A percentile compares a stretch with the other conserved stretches of the same genome.
These are phyloP conservation scores for Stratiomys singularior DNA, from an alignment of 2,888 invertebrate genomes.

Conservation along the genomic window DNA sequence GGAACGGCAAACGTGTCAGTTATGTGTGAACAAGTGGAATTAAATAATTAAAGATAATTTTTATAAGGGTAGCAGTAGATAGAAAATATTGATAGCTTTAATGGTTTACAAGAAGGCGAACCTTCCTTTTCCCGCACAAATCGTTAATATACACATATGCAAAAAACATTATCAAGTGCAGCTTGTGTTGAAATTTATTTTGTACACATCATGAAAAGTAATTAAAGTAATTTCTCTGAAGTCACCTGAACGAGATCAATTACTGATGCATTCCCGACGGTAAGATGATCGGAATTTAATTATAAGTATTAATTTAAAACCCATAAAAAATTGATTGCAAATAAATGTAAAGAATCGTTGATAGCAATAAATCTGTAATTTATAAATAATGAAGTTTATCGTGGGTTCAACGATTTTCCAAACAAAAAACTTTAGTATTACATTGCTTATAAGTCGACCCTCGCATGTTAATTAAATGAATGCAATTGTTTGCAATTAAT, in stretches of 20 bases:
- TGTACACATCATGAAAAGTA: neutral
- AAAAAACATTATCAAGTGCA: neutral
- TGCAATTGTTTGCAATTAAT: too few relatives aligned
- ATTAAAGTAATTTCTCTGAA: neutral
- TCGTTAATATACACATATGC: neutral
- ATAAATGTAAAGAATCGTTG: too few relatives aligned
- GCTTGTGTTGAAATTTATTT: neutral
- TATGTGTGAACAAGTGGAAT: neutral
- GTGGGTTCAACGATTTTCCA: too few relatives aligned
- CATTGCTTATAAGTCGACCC: too few relatives aligned
- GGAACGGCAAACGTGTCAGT: neutral
- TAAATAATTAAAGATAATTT: conserved; percentile 26
- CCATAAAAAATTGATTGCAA: too few relatives aligned
- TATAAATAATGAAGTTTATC: too few relatives aligned
- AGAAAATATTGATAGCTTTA: neutral
- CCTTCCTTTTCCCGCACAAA: neutral
- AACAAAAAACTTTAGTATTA: too few relatives aligned
- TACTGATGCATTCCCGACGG: neutral
- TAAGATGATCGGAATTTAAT: neutral
- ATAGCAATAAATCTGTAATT: too few relatives aligned
- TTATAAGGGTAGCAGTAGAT: neutral
- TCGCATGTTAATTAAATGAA: too few relatives aligned
- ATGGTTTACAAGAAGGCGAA: neutral
- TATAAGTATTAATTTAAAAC: neutral
- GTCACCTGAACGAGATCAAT: conserved; percentile 3